A percentile compares a stretch with the other conserved stretches of the same genome.
Evolutionary conservation across 2,113 vertebrate genomes (phyloP).

Genomic region (Chionis minor): DNA sequence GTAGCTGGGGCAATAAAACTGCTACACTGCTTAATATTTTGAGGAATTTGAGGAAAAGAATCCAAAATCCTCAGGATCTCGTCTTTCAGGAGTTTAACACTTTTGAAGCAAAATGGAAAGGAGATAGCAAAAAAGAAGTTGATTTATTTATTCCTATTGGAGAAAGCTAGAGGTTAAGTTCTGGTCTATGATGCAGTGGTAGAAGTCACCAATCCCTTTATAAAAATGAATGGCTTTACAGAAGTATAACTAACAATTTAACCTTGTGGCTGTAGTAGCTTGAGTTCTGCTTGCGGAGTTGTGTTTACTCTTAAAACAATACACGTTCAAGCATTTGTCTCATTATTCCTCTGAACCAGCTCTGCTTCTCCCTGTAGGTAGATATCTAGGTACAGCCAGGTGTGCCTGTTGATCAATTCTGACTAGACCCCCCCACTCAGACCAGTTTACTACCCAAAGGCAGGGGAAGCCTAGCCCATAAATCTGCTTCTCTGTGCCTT

Average conservation of each 20-base stretch:
- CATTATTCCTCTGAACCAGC: not conserved
- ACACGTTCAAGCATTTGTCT: not conserved
- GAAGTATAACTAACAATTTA: not conserved
- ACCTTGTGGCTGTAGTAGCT: not conserved
- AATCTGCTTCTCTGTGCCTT: not conserved
- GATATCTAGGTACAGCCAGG: not conserved
- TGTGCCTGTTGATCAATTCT: not conserved
- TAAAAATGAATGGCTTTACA: not conserved
- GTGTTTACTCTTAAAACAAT: not conserved
- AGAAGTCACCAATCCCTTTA: not conserved
- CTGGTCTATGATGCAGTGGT: not conserved
- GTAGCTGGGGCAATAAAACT: not conserved
- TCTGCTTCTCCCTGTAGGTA: not conserved
- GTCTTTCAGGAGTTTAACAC: not conserved
- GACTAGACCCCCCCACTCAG: not conserved
- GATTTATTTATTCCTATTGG: not conserved
- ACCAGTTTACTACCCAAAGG: not conserved
- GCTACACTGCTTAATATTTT: not conserved
- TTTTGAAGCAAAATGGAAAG: not conserved
- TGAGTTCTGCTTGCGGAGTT: not conserved
- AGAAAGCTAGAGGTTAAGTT: not conserved
- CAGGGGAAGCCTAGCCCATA: not conserved
- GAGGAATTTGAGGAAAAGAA: not conserved
- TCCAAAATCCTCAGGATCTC: not conserved
- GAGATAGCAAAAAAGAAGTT: not conserved